phyloP scores from a whole-genome alignment of 2,888 invertebrate species.

The Xestia sexstrigata region DNA sequence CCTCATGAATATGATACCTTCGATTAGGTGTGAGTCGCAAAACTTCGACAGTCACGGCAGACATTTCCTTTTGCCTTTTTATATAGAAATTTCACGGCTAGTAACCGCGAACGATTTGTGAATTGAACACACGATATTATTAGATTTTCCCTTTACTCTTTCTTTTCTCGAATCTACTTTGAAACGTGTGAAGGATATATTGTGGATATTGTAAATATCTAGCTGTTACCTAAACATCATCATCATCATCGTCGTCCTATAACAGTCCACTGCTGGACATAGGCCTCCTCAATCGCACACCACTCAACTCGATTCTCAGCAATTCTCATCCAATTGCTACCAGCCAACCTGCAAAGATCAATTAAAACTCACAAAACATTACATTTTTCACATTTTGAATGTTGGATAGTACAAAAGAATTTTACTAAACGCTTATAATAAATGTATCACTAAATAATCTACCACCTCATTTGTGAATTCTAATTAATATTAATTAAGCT shows the following conservation, averaged over 20 bases:
- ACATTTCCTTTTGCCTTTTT: slow-evolving; percentile 67
- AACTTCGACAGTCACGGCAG: slow-evolving; percentile 61
- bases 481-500: slow-evolving; percentile 50
- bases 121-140: slow-evolving; percentile 73
- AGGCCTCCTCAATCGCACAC: too few species aligned
- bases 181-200: slow-evolving; percentile 10
- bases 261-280: too few species aligned
- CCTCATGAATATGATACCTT: slow-evolving; percentile 72
- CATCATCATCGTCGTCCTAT: too few species aligned
- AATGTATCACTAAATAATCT: background rate
- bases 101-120: slow-evolving; percentile 69
- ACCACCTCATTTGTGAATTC: slow-evolving; percentile 26
- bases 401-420: background rate
- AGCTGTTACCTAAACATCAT: too few species aligned
- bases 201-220: background rate
- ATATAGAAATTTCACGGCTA: slow-evolving; percentile 69
- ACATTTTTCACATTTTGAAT: background rate
- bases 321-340: too few species aligned
- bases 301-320: too few species aligned
- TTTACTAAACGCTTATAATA: background rate
- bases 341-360: too few species aligned
- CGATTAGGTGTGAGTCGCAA: slow-evolving; percentile 58
- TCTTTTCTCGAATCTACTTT: slow-evolving; percentile 16
- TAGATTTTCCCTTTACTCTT: slow-evolving; percentile 48
- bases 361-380: background rate